Evolutionary conservation across 2,888 invertebrate species (phyloP), one percentile per base, ranked within the genome.

Genomic region (Brachynemurus nebulosus): DNA sequence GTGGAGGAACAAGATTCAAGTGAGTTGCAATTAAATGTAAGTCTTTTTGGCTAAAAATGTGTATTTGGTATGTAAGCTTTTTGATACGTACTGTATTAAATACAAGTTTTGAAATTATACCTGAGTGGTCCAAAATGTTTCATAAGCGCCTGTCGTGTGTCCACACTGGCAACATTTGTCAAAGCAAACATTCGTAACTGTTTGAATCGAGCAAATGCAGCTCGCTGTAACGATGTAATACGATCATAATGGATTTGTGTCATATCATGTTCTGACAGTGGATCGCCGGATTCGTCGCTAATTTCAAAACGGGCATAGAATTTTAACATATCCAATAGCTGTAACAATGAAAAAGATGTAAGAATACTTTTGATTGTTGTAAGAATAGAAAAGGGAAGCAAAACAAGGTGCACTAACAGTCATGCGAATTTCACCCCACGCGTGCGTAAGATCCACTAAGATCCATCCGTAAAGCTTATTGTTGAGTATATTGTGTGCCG

Each of bases 241-340:
- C 84, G 82, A 19, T 86, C 78, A 61, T 97, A 98, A 64, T 98
- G 98, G 20, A 85, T 68, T 57, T 90, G 79, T 25, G 90, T 89
- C 80, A 97, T 92, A 57, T 96, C 91, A 49, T 86, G 80, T 58
- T 96, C 91, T 0, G 86, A 88, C 53, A 97, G 70, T 0, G 95
- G 88, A 61, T 95, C 93, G 0, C 97, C 97, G 1, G 88, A 86
- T 57, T 88, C 86, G 59, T 98, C 97, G 62, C 90, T 92, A 50
- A 98, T 98, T 68, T 99, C 98, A 65, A 98, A 99, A 47, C 89
- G 77, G 0, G 90, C 81, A 64, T 98, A 99, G 61, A 97, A 96
- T 59, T 91, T 91, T 42, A 99, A 66, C 83, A 93, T 92, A 52
- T 92, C 88, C 55, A 97, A 66, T 4, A 98, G 70, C 88, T 96